Conservation (phyloP, 92 coral and sea anemone genomes). For the Virgularia gustaviana region DNA sequence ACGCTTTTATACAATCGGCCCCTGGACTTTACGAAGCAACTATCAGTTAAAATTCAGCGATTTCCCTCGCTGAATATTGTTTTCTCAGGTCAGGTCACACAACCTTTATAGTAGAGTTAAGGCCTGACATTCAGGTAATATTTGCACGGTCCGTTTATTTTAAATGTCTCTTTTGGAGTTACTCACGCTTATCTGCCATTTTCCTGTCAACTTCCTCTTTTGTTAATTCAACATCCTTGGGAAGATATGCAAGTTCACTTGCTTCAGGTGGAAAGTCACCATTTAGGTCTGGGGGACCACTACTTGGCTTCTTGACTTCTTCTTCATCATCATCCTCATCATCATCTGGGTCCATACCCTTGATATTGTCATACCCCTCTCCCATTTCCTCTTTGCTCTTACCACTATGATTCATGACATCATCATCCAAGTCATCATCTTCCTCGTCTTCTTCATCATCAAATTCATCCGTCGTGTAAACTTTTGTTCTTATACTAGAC, state of each 20-base stretch:
- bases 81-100: no score
- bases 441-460: conserved; percentile 9
- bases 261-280: conserved; percentile 44
- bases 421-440: conserved; percentile 12
- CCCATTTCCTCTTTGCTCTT: neutral
- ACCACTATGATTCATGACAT: neutral
- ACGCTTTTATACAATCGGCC: no score
- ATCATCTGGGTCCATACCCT: conserved; percentile 35
- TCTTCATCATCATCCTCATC: conserved; percentile 62
- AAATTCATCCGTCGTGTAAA: no score
- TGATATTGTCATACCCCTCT: conserved; percentile 36
- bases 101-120: no score
- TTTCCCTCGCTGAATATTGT: no score
- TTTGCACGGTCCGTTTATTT: no score
- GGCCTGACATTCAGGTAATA: no score
- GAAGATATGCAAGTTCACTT: conserved; percentile 52
- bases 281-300: conserved; percentile 50
- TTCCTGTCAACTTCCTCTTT: conserved; percentile 15
- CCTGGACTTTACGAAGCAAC: no score
- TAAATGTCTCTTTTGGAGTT: no score
- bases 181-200: conserved; percentile 24
- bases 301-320: conserved; percentile 40
- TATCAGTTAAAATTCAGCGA: no score
- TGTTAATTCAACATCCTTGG: neutral
- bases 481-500: conserved; percentile 6